These are phyloP conservation scores for Microhierax caerulescens DNA, from an alignment of 2,797 vertebrate genomes.

Conservation along the genomic window DNA sequence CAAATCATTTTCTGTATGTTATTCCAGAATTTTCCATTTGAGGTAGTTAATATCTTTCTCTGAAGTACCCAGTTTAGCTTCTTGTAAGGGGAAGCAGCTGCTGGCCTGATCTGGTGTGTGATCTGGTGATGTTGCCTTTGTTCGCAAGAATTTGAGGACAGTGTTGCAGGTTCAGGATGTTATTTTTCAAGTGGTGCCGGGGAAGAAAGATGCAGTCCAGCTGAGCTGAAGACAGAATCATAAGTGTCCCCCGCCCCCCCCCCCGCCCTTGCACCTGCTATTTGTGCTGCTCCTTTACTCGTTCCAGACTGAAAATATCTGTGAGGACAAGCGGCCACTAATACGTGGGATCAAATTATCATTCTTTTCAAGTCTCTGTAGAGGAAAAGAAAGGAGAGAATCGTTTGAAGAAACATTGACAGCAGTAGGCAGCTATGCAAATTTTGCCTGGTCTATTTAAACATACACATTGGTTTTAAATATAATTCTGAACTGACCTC, in stretches of 20 bases:
- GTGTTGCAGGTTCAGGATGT: not conserved
- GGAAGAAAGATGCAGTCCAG: not conserved
- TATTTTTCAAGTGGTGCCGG: not conserved
- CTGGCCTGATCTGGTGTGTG: not conserved
- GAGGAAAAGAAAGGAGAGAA: not conserved
- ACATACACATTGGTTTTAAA: slow-evolving; percentile 26
- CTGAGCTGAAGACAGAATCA: not conserved
- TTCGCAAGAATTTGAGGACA: not conserved
- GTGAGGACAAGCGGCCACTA: slow-evolving; percentile 13
- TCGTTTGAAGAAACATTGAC: not conserved
- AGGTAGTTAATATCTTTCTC: not conserved
- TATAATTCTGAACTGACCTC: slow-evolving; percentile 47
- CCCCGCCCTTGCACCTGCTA: not conserved
- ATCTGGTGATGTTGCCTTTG: not conserved
- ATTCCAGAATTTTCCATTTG: not conserved
- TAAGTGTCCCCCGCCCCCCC: not conserved
- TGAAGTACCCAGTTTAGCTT: not conserved
- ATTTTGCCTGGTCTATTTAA: slow-evolving; percentile 40
- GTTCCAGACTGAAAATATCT: slow-evolving; percentile 27
- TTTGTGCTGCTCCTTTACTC: not conserved
- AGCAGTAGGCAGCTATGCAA: slow-evolving; percentile 37
- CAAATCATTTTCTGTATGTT: not conserved
- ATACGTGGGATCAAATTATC: slow-evolving; percentile 27
- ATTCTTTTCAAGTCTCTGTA: slow-evolving; percentile 14
- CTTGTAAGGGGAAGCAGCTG: not conserved